Percentiles rank a stretch among this genome's conserved stretches.
Evolutionary conservation across 2,113 vertebrate genomes (phyloP).

Genomic region (Cisticola juncidis): DNA sequence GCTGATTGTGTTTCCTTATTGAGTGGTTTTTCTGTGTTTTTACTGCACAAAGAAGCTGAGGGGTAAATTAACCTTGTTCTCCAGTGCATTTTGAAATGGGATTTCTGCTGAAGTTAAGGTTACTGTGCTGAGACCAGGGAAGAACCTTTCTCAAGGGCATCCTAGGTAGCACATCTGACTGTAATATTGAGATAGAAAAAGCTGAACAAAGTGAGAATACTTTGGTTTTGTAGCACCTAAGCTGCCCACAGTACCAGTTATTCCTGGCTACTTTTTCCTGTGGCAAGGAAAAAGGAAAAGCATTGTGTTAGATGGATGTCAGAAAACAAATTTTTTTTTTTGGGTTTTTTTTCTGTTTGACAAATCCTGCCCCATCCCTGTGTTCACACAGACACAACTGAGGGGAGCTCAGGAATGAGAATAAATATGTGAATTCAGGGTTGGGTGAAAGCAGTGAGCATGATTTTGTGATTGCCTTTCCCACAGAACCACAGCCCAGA

Average conservation of each 20-base stretch:
- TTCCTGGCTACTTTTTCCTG: fast-evolving
- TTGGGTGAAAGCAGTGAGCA: neutral
- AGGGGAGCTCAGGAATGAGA: neutral
- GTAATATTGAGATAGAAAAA: neutral
- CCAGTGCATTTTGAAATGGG: fast-evolving
- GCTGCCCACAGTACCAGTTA: neutral
- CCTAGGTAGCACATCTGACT: fast-evolving
- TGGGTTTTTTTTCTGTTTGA: neutral
- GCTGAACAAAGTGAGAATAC: fast-evolving
- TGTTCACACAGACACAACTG: neutral
- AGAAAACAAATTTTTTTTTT: neutral
- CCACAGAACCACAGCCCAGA: neutral
- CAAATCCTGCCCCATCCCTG: neutral
- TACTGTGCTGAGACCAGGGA: fast-evolving
- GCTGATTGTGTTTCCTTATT: neutral
- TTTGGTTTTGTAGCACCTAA: no score
- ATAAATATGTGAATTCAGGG: neutral
- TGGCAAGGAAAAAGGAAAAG: neutral
- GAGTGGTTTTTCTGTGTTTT: neutral
- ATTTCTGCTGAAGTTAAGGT: neutral
- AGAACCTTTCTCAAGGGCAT: neutral
- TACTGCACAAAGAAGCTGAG: neutral
- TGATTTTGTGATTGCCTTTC: neutral
- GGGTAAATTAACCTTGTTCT: neutral
- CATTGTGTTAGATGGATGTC: neutral